Evolutionary conservation across 2,888 invertebrate genomes (phyloP), one percentile per base, ranked within the genome.

Genomic region (Criorhina ranunculi): DNA sequence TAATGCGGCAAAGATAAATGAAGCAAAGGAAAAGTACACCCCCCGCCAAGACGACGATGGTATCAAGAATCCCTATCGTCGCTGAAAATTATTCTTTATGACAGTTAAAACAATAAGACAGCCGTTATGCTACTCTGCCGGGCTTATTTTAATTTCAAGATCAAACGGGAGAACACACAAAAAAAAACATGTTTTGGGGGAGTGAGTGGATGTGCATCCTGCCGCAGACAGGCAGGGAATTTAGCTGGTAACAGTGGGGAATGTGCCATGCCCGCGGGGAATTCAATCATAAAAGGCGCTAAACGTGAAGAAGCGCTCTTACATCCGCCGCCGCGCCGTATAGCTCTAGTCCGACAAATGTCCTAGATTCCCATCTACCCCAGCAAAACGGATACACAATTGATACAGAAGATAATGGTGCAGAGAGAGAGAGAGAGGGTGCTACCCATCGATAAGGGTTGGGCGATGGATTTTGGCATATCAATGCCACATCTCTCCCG

Each of bases 1-100:
- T 87, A 86, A 87, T 70, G 70, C 66, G 66, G 75, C 66, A 51
- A 87, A 87, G 88, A 88, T 87, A 87, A 88, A 88, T 88, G 87
- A 87, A 77, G 64, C 64, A 69, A 81, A 82, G 75, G 15, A 59
- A 69, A 24, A 24, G 24, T 24, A 37, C 44, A 19, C 64, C 53
- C 80, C 78, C 66, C 12, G 24, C 77, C 51, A 15, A 44, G 64
- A 33, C 37, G 64, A 49, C 57, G 55, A 24, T 42, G 59, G 17
- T 42, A 35, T 70, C 53, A 44, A 12, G 19, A 55, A 72, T 46
- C 44, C 15, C 12, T 44, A 33, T 59, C 49, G 59, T 46, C 46
- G 42, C 59, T 53, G 62, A 75, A 80, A 80, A 80, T 80, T 80
- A 85, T 85, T 80, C 80, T 85, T 85, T 85, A 85, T 85, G 80